Conservation (phyloP, 2,797 vertebrate genomes). For the Sylvia borin region DNA sequence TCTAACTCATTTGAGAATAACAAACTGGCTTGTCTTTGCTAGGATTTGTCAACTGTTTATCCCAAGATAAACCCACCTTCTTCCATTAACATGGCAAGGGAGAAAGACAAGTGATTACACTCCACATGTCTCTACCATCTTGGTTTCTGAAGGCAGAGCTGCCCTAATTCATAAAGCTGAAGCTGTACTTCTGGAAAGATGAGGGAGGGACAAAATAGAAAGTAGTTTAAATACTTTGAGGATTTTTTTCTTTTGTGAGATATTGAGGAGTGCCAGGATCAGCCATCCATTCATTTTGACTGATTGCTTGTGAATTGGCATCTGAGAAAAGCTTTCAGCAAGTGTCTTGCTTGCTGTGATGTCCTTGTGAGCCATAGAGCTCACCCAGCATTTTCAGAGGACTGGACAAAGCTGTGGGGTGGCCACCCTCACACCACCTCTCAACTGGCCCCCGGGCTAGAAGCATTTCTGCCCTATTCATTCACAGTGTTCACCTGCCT, state of each 20-base stretch:
- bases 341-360: rapidly evolving
- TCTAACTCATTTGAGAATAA: background rate
- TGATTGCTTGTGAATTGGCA: background rate
- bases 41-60: slow-evolving; percentile 5
- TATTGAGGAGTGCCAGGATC: background rate
- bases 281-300: background rate
- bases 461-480: background rate
- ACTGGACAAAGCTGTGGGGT: background rate
- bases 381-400: background rate
- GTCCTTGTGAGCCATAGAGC: background rate
- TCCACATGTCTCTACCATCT: background rate
- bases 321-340: background rate
- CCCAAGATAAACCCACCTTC: background rate
- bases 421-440: background rate
- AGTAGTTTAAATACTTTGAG: background rate
- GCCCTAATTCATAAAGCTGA: background rate
- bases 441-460: too few relatives aligned
- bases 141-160: background rate
- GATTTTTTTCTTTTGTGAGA: background rate
- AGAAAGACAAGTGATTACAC: background rate
- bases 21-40: background rate
- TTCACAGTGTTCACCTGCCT: background rate
- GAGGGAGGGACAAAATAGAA: background rate
- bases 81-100: background rate
- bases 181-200: background rate